These are phyloP conservation scores for Clavelina lepadiformis DNA, from an alignment of 23 tunicate species.

Conservation along the genomic window DNA sequence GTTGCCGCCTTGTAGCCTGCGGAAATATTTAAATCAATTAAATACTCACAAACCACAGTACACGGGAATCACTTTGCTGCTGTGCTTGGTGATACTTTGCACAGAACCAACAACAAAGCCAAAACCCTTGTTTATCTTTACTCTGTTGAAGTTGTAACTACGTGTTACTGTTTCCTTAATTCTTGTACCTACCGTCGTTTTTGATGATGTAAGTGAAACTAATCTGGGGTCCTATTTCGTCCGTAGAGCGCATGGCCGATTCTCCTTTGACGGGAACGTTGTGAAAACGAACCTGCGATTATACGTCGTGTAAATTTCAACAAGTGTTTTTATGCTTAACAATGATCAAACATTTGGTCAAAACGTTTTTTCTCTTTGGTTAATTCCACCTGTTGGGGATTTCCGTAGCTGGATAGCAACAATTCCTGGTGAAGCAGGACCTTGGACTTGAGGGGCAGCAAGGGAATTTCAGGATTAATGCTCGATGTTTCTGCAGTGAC, in stretches of 20 bases:
- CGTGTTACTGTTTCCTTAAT: too few relatives aligned
- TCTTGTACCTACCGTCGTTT: slow-evolving; percentile 74
- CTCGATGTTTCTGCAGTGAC: slow-evolving; percentile 46
- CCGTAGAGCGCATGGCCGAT: slow-evolving; percentile 43
- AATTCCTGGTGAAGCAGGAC: slow-evolving; percentile 26
- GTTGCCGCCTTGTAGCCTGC: slow-evolving; percentile 17
- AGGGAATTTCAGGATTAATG: slow-evolving; percentile 37
- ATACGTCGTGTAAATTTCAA: too few relatives aligned
- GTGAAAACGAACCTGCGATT: slow-evolving; percentile 68
- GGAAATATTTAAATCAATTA: too few relatives aligned
- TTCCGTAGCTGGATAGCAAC: slow-evolving; percentile 11
- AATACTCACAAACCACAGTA: too few relatives aligned
- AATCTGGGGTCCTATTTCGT: slow-evolving; percentile 61
- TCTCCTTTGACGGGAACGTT: slow-evolving; percentile 63
- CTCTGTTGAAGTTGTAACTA: too few relatives aligned
- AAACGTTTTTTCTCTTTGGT: too few relatives aligned
- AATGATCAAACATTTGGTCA: too few relatives aligned
- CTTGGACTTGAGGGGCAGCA: slow-evolving; percentile 13
- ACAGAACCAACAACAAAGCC: too few relatives aligned
- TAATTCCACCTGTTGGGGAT: slow-evolving; percentile 68
- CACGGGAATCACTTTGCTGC: too few relatives aligned
- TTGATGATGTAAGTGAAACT: slow-evolving; percentile 37
- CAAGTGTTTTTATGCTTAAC: too few relatives aligned
- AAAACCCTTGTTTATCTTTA: too few relatives aligned
- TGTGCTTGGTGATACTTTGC: too few relatives aligned